Base-by-base conservation (phyloP, 2,888 invertebrate genomes). In the Calameuta idolon region DNA sequence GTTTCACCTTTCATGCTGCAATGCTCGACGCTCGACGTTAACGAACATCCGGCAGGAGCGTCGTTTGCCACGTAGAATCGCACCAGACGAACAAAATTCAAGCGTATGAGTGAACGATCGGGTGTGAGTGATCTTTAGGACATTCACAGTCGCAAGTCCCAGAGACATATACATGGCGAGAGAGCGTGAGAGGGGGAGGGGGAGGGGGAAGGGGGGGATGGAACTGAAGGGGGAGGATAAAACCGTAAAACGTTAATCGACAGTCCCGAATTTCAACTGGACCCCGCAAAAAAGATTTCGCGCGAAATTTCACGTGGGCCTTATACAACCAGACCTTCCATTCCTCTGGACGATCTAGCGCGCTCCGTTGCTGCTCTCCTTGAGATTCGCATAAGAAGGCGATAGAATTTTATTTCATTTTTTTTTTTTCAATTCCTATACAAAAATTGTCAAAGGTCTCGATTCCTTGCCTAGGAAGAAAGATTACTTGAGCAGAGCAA, bases 261-360 rank as follows among this genome's bases (percentile, higher is more conserved):
- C 23, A 55, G 23, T 55, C 55, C 23, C 55, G 2, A 55, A 55
- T 55, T 23, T 55, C 55, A 9, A 55, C 1, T 9, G 9, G 55
- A 15, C 2, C 9, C 23, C 55, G 23, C 23, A 15, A 55, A 55
- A 15, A 55, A 55, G 23, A 55, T 55, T 55, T 55, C 69, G 71
- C n/a, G 37, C 71, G 40, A 69, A 35, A 74, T 78, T 55, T 71
- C n/a, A 55, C 35, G 40, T 73, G 55, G 75, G 68, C 77, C 79
- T 81, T 78, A 37, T 74, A 76, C 34, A 34, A 55, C 23, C 55
- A 55, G 23, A 15, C 4, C 15, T 40, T 55, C 55, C 55, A 23
- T 55, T 55, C 55, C 55, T 23, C 55, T 4, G 5, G 15, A 55
- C 9, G 23, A 55, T 55, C 23, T 9, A 1, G 5, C 9, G 23